These are phyloP conservation scores for Polydesmus complanatus DNA, from an alignment of 2,888 invertebrate species.

Conservation along the genomic window DNA sequence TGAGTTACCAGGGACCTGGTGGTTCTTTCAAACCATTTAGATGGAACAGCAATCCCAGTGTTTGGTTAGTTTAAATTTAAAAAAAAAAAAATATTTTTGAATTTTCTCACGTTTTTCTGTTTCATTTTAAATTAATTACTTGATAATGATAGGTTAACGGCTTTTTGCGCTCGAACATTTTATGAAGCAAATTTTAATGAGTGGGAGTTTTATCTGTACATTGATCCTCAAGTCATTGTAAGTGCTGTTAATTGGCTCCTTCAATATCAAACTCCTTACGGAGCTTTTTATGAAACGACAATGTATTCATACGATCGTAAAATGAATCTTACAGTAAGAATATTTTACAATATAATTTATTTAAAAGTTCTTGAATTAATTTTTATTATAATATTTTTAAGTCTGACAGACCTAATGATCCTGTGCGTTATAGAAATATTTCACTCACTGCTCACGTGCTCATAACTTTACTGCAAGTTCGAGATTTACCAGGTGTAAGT, in stretches of 20 bases:
- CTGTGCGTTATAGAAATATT: conserved; percentile 46
- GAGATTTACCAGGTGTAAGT: conserved; percentile 54
- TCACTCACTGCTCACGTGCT: conserved; percentile 86
- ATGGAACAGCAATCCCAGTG: conserved; percentile 40
- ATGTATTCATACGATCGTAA: conserved; percentile 60
- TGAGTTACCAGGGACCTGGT: conserved; percentile 78
- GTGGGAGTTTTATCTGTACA: conserved; percentile 92
- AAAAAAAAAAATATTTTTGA: conserved; percentile 5
- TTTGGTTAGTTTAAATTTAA: conserved; percentile 50
- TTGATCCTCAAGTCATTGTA: conserved; percentile 73
- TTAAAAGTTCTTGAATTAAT: neutral
- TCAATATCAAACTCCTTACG: conserved; percentile 65
- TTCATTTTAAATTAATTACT: conserved; percentile 3
- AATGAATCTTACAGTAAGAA: conserved; percentile 52
- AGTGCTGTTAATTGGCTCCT: conserved; percentile 75
- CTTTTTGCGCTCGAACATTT: conserved; percentile 74
- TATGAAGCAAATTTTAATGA: conserved; percentile 89
- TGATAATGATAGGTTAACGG: conserved; percentile 55
- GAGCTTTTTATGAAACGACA: conserved; percentile 64
- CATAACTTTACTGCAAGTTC: conserved; percentile 61
- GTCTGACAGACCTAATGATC: conserved; percentile 20
- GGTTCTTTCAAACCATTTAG: conserved; percentile 84
- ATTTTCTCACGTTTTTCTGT: neutral
- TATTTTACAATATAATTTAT: conserved; percentile 6
- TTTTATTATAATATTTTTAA: neutral